These are phyloP conservation scores for Brachypteracias leptosomus DNA, from an alignment of 2,113 vertebrate species.

Conservation along the genomic window DNA sequence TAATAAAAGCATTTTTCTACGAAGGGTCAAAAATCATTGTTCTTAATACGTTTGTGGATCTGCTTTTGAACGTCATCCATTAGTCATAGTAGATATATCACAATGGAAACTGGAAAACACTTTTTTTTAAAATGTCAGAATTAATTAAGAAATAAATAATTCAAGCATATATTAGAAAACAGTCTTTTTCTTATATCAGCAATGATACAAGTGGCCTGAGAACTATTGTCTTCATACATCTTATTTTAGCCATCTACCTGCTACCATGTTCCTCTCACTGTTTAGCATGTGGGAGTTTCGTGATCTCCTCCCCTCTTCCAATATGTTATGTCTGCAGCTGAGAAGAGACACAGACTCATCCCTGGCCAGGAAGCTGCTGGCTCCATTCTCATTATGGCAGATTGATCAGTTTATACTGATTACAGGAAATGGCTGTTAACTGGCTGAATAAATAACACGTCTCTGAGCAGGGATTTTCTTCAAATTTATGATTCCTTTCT, in stretches of 20 bases:
- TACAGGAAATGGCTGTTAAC: slow-evolving; percentile 74
- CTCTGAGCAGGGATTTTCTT: slow-evolving; percentile 34
- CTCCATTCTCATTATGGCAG: slow-evolving; percentile 69
- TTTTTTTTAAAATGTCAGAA: not conserved
- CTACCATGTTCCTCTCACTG: not conserved
- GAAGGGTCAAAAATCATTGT: slow-evolving; percentile 51
- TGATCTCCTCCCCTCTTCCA: slow-evolving; percentile 38
- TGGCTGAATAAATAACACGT: slow-evolving; percentile 69
- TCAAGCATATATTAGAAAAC: not conserved
- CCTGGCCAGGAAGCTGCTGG: slow-evolving; percentile 65
- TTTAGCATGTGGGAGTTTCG: not conserved
- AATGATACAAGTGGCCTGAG: not conserved
- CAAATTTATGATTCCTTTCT: slow-evolving; percentile 35
- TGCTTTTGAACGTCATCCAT: slow-evolving; percentile 31
- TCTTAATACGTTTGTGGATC: slow-evolving; percentile 44
- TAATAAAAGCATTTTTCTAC: slow-evolving; percentile 62
- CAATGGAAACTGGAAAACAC: slow-evolving; percentile 21
- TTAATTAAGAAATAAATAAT: not conserved
- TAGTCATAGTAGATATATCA: slow-evolving; percentile 24
- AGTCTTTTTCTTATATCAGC: not conserved
- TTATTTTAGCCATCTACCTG: not conserved
- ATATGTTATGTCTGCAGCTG: slow-evolving; percentile 51
- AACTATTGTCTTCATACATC: not conserved
- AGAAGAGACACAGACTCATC: slow-evolving; percentile 55
- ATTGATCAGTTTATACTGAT: slow-evolving; percentile 75